Percentiles rank a stretch among this genome's conserved stretches.
phyloP scores from a whole-genome alignment of 2,113 vertebrate genomes.

The Pelvicachromis taeniatus region DNA sequence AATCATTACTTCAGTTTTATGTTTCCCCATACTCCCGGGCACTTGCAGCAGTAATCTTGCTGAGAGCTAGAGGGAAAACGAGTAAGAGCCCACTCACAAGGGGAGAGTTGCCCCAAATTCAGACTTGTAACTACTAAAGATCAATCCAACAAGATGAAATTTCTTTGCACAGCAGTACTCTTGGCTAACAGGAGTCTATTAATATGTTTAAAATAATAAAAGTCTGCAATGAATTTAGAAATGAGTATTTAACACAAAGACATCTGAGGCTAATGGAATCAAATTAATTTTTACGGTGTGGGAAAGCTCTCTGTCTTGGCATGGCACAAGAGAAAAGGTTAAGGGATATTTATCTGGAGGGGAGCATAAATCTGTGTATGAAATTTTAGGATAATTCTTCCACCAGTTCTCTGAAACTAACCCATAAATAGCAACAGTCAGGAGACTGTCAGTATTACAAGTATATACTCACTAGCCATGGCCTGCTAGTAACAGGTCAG shows the following conservation, averaged over 20 bases:
- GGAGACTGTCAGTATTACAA: background rate
- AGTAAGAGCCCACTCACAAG: background rate
- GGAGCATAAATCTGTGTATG: background rate
- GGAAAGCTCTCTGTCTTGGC: background rate
- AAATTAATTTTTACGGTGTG: background rate
- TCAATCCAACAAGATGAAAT: background rate
- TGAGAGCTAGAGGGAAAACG: background rate
- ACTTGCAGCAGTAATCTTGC: background rate
- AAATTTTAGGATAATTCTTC: background rate
- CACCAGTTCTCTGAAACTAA: background rate
- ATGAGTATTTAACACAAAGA: background rate
- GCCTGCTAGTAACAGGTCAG: background rate
- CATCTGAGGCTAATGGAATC: background rate
- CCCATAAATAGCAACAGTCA: background rate
- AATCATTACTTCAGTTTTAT: conserved; percentile 26
- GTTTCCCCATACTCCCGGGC: background rate
- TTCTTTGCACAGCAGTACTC: background rate
- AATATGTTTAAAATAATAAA: background rate
- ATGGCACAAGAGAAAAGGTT: background rate
- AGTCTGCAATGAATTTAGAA: background rate
- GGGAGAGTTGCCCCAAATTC: background rate
- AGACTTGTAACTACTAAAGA: background rate
- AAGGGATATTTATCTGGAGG: background rate
- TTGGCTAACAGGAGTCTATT: background rate
- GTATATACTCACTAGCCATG: background rate